Conservation (phyloP, 2,888 invertebrate genomes). For the Torymus texanus region DNA sequence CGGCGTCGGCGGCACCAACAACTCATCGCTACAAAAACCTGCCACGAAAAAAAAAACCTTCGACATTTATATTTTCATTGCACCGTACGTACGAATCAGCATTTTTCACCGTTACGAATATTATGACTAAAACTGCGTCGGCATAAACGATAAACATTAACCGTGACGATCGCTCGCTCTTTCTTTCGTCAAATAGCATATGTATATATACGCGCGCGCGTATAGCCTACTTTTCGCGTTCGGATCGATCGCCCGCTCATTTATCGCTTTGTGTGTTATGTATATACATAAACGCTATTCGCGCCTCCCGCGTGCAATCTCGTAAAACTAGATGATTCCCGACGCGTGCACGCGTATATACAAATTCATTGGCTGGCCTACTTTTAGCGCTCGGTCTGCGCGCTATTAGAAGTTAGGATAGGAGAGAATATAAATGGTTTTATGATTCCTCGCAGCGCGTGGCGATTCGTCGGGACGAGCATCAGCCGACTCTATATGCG, state of each 20-base stretch:
- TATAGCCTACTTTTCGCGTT: conserved; percentile 33
- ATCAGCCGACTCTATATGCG: conserved; percentile 30
- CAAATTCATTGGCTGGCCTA: conserved; percentile 46
- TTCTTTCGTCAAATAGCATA: conserved; percentile 24
- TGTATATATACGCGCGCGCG: not conserved
- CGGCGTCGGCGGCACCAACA: no score
- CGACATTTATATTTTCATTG: no score
- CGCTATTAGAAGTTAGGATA: no score
- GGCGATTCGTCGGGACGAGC: conserved; percentile 41
- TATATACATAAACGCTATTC: conserved; percentile 1
- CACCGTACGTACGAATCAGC: not conserved
- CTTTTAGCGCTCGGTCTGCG: conserved; percentile 3
- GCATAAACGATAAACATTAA: not conserved
- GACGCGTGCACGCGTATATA: not conserved
- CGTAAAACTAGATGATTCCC: conserved; percentile 43
- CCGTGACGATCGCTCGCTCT: not conserved
- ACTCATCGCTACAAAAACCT: no score
- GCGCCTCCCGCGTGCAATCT: conserved; percentile 13
- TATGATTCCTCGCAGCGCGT: conserved; percentile 4
- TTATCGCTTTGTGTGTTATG: not conserved
- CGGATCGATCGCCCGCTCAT: conserved; percentile 20
- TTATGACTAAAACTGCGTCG: not conserved
- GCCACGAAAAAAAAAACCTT: no score
- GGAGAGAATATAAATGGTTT: not conserved
- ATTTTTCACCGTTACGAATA: not conserved